These are phyloP conservation scores for Zoroaster sp. DNA, from an alignment of 53 echinoderm and acorn worm species.

Conservation along the genomic window DNA sequence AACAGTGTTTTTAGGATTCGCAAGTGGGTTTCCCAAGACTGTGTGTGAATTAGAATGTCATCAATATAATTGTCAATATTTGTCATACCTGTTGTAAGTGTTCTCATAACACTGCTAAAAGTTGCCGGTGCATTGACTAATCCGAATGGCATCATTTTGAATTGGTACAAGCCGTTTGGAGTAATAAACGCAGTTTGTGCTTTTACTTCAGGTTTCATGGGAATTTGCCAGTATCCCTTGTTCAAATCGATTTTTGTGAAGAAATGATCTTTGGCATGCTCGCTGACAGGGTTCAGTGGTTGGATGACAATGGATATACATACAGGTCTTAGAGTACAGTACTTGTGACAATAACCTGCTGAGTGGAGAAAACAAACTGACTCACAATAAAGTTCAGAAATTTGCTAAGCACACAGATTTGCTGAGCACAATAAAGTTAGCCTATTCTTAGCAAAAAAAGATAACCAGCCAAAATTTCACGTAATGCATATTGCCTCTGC, in stretches of 20 bases:
- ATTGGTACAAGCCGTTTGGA: slow-evolving; percentile 47
- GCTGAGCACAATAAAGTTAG: no score
- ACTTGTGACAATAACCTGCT: no score
- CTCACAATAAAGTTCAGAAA: no score
- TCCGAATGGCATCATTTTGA: slow-evolving; percentile 50
- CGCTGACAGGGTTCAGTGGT: no score
- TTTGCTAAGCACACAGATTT: no score
- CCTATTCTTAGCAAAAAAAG: no score
- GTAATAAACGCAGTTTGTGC: slow-evolving; percentile 45
- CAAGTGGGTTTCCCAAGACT: slow-evolving; percentile 63
- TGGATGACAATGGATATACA: no score
- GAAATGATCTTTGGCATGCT: neutral
- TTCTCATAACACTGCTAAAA: slow-evolving; percentile 58
- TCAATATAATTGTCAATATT: slow-evolving; percentile 64
- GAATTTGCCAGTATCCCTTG: slow-evolving; percentile 55
- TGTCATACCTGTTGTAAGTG: slow-evolving; percentile 2
- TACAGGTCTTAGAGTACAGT: no score
- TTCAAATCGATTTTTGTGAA: slow-evolving; percentile 30
- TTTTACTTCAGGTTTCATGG: neutral
- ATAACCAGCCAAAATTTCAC: no score
- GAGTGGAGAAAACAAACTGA: no score
- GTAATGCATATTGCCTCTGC: no score
- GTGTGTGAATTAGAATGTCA: slow-evolving; percentile 67
- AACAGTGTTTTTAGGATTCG: slow-evolving; percentile 31
- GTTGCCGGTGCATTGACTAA: slow-evolving; percentile 51